Evolutionary conservation across 1,140 invertebrate species (phyloP).

Genomic region (Gryon sp.): DNA sequence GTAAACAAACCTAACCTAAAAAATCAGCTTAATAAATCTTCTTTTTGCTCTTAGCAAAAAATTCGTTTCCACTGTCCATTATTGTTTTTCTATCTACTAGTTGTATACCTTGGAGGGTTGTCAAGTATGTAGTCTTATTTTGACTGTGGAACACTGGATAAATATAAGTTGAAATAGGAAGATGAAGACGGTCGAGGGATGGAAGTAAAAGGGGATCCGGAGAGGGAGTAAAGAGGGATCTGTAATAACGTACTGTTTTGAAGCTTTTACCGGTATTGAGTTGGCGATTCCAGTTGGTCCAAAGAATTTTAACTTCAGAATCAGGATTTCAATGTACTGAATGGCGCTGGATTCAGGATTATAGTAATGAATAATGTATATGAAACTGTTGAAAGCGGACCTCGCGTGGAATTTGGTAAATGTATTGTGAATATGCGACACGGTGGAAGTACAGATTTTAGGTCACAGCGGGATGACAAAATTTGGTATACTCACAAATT

Average conservation of each 20-base stretch:
- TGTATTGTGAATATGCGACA: not conserved
- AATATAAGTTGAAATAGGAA: too few species aligned
- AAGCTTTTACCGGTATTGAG: slow-evolving; percentile 4
- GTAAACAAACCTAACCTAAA: too few species aligned
- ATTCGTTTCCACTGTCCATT: too few species aligned
- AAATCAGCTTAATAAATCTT: too few species aligned
- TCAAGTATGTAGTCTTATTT: too few species aligned
- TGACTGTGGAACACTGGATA: not conserved
- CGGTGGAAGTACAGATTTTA: not conserved
- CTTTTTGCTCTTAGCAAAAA: too few species aligned
- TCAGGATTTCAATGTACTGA: not conserved
- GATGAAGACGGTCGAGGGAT: too few species aligned
- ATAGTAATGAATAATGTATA: slow-evolving; percentile 23
- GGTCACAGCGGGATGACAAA: not conserved
- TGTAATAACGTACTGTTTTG: slow-evolving; percentile 3
- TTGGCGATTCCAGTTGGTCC: not conserved
- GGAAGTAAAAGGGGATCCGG: too few species aligned
- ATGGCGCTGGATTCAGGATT: slow-evolving; percentile 2
- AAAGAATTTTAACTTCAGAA: not conserved
- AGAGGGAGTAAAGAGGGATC: too few species aligned
- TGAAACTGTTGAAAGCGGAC: not conserved
- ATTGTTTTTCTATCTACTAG: slow-evolving; percentile 23
- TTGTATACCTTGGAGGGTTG: too few species aligned
- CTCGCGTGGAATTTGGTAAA: not conserved
- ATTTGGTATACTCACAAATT: not conserved